Base-by-base conservation (phyloP, 2,113 vertebrate species). In the Tympanuchus pallidicinctus region DNA sequence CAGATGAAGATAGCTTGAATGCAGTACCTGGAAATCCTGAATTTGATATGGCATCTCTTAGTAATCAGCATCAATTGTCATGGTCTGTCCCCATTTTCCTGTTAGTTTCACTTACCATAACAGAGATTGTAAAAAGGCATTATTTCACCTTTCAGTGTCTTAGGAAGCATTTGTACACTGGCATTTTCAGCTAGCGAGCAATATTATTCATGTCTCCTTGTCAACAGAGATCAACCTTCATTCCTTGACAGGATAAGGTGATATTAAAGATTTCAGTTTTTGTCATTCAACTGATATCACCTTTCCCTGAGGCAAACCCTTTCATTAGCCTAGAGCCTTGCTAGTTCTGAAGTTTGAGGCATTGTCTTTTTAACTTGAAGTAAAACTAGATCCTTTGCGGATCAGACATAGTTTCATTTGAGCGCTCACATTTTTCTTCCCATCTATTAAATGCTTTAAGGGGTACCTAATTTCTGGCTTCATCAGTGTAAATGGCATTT, bases 61-160 rank as follows among this genome's bases (percentile, higher is more conserved):
- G 1, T 21, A 56, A 24, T 38, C 27, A 27, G 82, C 40, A 50
- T 27, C 42, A 22, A 6, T 50, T 82, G 12, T 5, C 0, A 0
- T 40, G 12, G 5, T 72, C 11, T 89, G 20, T 17, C 9, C 14
- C 12, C 13, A 8, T n/a, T 79, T 76, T 79, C 63, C 38, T 57
- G 25, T 74, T 72, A 67, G 50, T 66, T 92, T 30, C 38, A 9
- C 9, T 84, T 16, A 27, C n/a, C 17, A 16, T 27, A 63, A 24
- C 32, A 34, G 34, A 67, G 21, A 17, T 8, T n/a, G 15, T 30
- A 61, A 74, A 56, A 14, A 76, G 11, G 2, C n/a, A 32, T 52
- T 38, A 65, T 60, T 75, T 82, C 52, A 24, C 45, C 30, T 24
- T 59, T 60, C 42, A 56, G 0, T n/a, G 34, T 7, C 71, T 79